Base-by-base conservation (phyloP, 2,797 vertebrate species). In the Nannoperca obscura region DNA sequence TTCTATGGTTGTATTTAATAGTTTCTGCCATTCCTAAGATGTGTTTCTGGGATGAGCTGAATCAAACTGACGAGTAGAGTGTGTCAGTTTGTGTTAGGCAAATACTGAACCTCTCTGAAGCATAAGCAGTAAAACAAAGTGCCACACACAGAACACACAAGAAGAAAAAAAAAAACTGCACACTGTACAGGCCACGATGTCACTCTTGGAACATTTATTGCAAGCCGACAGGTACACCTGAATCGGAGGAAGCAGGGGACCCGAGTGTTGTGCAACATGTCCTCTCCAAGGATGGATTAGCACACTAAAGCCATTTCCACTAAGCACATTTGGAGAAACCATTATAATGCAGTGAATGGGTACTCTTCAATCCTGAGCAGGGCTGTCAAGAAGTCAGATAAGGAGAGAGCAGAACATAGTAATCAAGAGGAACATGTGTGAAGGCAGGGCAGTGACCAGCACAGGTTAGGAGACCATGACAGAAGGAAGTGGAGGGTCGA, bases 271-370 rank as follows among this genome's bases (percentile, higher is more conserved):
- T 19, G 86, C 86, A 93, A 93, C 79, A 77, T 46, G 72, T 86
- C 80, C 78, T 86, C 84, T 85, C 76, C 49, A 30, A 83, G 84
- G 79, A 86, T 83, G 82, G 91, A 92, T 94, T 92, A 93, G 64
- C 73, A 65, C 57, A 61, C 72, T 71, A 90, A 92, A 89, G 85
- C 83, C 84, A 78, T 75, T 82, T 83, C 74, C 71, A 71, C 83
- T 87, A 91, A 92, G 88, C 80, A 88, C 83, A 78, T 87, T 84
- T 78, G 64, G 68, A n/a, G 84, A 80, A 84, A 88, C 74, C 75
- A 74, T 81, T 88, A 86, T 86, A 88, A 88, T 87, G 71, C 76
- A 82, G 55, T 19, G 55, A 74, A 68, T 36, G 59, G 76, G 71
- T 63, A 65, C 79, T 74, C 72, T 50, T 85, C 65, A 52, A 62